Evolutionary conservation across 1,140 invertebrate species (phyloP).

Genomic region (Pygmarrhopalites habei): DNA sequence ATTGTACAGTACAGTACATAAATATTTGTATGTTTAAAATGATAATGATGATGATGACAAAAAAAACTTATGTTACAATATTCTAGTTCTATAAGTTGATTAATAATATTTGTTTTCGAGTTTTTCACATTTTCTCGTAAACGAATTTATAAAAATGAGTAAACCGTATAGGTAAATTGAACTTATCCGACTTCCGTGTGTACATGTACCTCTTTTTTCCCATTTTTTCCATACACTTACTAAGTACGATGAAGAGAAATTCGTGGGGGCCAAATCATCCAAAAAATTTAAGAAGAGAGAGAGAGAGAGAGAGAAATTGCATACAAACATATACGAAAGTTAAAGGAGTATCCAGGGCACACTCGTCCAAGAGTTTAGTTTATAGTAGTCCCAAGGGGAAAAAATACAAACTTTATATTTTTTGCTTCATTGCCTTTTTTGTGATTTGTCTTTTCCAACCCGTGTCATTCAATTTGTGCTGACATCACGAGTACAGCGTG

Average conservation of each 20-base stretch:
- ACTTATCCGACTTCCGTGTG: too few relatives aligned
- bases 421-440: constrained; percentile 3
- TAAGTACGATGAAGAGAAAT: too few relatives aligned
- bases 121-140: constrained; percentile 12
- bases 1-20: background rate
- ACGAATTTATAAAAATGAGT: constrained; percentile 1
- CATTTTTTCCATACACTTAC: too few relatives aligned
- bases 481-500: background rate
- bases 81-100: background rate
- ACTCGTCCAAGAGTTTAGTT: too few relatives aligned
- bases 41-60: constrained; percentile 2
- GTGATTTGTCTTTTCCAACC: constrained; percentile 6
- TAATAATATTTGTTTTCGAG: constrained; percentile 4
- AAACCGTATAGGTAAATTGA: too few relatives aligned
- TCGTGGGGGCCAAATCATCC: too few relatives aligned
- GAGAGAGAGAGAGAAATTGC: too few relatives aligned
- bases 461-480: constrained; percentile 9
- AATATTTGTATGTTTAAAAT: background rate
- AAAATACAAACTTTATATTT: background rate
- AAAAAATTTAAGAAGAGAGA: too few relatives aligned
- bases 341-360: too few relatives aligned
- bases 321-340: too few relatives aligned
- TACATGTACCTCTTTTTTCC: too few relatives aligned
- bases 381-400: too few relatives aligned
- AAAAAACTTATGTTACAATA: constrained; percentile 2